Evolutionary conservation across 2,113 vertebrate genomes (phyloP), one percentile per base, ranked within the genome.

Genomic region (Copsychus sechellarum): DNA sequence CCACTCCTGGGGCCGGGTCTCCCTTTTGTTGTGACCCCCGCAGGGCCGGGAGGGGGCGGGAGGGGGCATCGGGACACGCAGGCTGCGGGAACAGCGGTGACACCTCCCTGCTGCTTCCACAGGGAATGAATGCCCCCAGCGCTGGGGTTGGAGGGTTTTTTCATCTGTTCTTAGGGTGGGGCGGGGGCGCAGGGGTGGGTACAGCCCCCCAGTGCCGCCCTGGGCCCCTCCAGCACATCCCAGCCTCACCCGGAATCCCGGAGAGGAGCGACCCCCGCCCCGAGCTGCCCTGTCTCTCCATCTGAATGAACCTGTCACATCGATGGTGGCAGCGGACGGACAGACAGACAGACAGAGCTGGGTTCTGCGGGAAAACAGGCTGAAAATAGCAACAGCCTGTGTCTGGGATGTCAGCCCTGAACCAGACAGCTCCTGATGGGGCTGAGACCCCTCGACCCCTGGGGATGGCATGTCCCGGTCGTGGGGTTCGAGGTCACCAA

Each of bases 391-490:
- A 57, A 43, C 70, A 56, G 64, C 3, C 25, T 6, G 6, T 36
- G 70, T 64, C 81, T 50, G 31, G 69, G 69, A 66, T 17, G 36
- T 66, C 21, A 16, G 23, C 14, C 53, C 40, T 2, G 12, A 84
- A 47, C 42, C 19, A 19, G 0, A 12, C 54, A 57, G 57, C 54
- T 20, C 66, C 60, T 13, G 5, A 14, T 8, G 31, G 40, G 62
- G 36, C 36, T 11, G 24, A 33, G 36, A 56, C 81, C 69, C 64
- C 40, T 62, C 18, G 0, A 4, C 8, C 47, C 42, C 70, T 3
- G 15, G 19, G 9, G 74, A 45, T 0, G 0, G 24, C 7, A 7
- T 3, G 47, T 57, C 65, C 65, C 5, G 3, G 40, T 31, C 2
- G 1, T 5, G 34, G 57, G 45, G 40, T 29, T 69, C 5, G 19